Evolutionary conservation across 2,888 invertebrate genomes (phyloP).

Genomic region (Drosophila mettleri): DNA sequence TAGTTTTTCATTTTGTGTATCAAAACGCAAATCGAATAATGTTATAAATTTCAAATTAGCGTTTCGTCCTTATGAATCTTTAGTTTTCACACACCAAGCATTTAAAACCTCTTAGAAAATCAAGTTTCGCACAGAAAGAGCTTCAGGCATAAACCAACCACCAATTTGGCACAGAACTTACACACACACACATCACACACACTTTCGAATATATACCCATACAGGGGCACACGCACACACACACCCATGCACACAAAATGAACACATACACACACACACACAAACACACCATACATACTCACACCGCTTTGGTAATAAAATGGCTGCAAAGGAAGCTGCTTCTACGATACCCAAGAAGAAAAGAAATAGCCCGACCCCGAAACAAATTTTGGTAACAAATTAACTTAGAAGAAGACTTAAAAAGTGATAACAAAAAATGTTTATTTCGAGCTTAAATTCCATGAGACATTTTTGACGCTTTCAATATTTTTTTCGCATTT

Average conservation of each 20-base stretch:
- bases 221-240: conserved; percentile 58
- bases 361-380: conserved; percentile 75
- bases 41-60: conserved; percentile 58
- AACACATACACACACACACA: conserved; percentile 25
- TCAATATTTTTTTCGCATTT: conserved; percentile 73
- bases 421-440: conserved; percentile 8
- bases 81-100: conserved; percentile 54
- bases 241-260: conserved; percentile 26
- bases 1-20: conserved; percentile 81
- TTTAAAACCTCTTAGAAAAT: conserved; percentile 49
- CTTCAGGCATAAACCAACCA: conserved; percentile 71
- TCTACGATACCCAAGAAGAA: conserved; percentile 83
- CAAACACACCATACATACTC: conserved; percentile 45
- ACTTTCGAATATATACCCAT: conserved; percentile 41
- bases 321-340: conserved; percentile 80
- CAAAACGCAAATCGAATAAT: conserved; percentile 66
- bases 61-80: conserved; percentile 70
- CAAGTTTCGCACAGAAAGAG: conserved; percentile 62
- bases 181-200: conserved; percentile 58
- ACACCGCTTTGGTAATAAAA: conserved; percentile 73
- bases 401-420: conserved; percentile 11
- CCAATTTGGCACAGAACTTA: conserved; percentile 61
- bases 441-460: conserved; percentile 13
- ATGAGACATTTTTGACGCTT: conserved; percentile 63
- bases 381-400: conserved; percentile 24